phyloP scores from a whole-genome alignment of 2,888 invertebrate species.

The Spodoptera picta region DNA sequence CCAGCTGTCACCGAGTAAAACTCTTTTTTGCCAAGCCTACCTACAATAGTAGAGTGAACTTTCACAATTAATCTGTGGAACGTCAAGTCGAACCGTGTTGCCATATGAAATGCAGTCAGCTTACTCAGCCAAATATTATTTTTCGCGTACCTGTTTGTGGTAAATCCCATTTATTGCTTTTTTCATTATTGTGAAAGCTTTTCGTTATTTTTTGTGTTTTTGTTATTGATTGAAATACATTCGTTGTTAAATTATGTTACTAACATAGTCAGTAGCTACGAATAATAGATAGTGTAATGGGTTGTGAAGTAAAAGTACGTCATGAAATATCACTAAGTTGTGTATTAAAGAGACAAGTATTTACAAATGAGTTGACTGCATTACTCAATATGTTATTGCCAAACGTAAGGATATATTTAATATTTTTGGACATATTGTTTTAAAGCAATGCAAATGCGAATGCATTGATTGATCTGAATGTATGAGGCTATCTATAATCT shows the following conservation, averaged over 20 bases:
- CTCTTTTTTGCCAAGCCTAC: no score
- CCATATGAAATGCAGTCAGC: conserved; percentile 57
- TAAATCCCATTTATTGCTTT: conserved; percentile 46
- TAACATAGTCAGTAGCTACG: conserved; percentile 31
- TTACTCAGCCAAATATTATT: conserved; percentile 63
- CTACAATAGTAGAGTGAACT: conserved; percentile 8
- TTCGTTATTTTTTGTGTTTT: conserved; percentile 56
- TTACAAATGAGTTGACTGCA: conserved; percentile 41
- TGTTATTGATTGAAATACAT: conserved; percentile 51
- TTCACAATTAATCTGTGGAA: conserved; percentile 31
- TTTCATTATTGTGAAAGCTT: conserved; percentile 55
- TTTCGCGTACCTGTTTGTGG: conserved; percentile 59
- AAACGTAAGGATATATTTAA: conserved; percentile 51
- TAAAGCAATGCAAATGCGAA: conserved; percentile 33
- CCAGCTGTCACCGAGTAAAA: no score
- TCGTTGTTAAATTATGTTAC: conserved; percentile 50
- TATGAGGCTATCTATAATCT: conserved; percentile 25
- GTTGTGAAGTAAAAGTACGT: conserved; percentile 54
- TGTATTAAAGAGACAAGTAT: conserved; percentile 49
- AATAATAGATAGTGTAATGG: conserved; percentile 31
- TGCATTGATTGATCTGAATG: conserved; percentile 32
- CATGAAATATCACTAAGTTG: conserved; percentile 48
- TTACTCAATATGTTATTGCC: conserved; percentile 49
- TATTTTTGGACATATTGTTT: conserved; percentile 62
- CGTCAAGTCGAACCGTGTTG: conserved; percentile 54